Conservation (phyloP, 2,888 invertebrate genomes). For the Leucophora obtusa region DNA sequence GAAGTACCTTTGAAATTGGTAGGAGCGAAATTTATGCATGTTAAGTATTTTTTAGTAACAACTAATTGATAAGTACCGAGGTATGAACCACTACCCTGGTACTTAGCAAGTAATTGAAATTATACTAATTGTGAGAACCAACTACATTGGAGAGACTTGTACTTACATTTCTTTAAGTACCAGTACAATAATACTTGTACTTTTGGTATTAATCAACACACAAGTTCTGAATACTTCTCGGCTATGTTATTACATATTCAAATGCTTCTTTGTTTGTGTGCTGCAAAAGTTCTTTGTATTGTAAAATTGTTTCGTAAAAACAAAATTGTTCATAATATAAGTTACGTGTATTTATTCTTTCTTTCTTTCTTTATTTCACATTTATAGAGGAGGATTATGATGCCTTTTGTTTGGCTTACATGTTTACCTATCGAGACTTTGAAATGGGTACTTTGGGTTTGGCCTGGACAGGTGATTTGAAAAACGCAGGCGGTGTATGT, state of each 20-base stretch:
- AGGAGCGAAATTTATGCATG: too few species aligned
- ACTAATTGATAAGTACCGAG: too few species aligned
- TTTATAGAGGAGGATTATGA: constrained; percentile 97
- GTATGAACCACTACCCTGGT: too few species aligned
- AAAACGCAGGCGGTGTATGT: constrained; percentile 98
- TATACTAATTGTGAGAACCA: too few species aligned
- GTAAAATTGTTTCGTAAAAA: not conserved
- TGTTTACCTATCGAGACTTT: constrained; percentile 98
- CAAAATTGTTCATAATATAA: constrained; percentile 43
- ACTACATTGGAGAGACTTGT: too few species aligned
- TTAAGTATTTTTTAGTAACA: too few species aligned
- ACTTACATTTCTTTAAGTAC: too few species aligned
- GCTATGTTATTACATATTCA: not conserved
- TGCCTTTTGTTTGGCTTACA: constrained; percentile 98
- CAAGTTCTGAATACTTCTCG: too few species aligned
- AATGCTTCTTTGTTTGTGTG: not conserved
- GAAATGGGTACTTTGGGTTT: constrained; percentile 97
- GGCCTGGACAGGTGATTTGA: constrained; percentile 98
- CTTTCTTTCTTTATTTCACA: constrained; percentile 17
- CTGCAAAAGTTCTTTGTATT: not conserved
- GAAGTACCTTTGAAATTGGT: too few species aligned
- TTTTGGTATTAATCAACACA: too few species aligned
- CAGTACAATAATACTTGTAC: too few species aligned
- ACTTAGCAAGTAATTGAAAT: too few species aligned
- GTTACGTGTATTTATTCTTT: constrained; percentile 40